Evolutionary conservation across 2,888 invertebrate species (phyloP), one percentile per base, ranked within the genome.

Genomic region (Caenorhabditis auriculariae): DNA sequence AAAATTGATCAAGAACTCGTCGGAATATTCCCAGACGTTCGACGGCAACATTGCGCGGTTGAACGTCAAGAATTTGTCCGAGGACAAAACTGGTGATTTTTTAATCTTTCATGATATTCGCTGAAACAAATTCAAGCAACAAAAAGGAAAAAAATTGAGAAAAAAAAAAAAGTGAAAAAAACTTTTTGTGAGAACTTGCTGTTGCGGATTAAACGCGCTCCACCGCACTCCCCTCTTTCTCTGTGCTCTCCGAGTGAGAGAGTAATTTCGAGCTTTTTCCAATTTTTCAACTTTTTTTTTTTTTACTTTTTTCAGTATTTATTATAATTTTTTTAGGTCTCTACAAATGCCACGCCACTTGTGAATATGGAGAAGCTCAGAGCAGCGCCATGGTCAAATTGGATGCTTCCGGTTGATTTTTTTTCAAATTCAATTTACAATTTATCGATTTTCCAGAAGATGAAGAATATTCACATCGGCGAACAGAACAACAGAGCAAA

Each of bases 331-430:
- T n/a, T n/a, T n/a, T 19, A 50, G 53, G 65, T 21, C 54, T 75
- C 29, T 78, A 75, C 67, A 78, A 79, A 60, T 81, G 81, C 56
- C 58, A 67, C 29, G 81, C 78, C 12, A 68, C 68, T 23, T 73
- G 71, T 47, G 76, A 81, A 15, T 76, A 66, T 62, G 81, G 81
- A 48, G 76, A 78, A 23, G 69, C 72, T 9, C 74, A 79, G 48
- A 78, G 69, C 47, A 75, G 74, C 39, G 75, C 78, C n/a, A 72
- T 72, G 64, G 74, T 82, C 41, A 74, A 70, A 29, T 64, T 74
- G 7, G 78, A 77, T 28, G 69, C 66, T 23, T 44, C 54, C 42
- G 70, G 76, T 75, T 4, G 51, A 19, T 23, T 12, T 52, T 17
- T 26, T 52, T 21, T 9, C 27, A 21, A 24, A 23, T 23, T 15